A percentile compares a stretch with the other conserved stretches of the same genome.
Conservation (phyloP, 2,888 invertebrate species). For the Magallana nippona region DNA sequence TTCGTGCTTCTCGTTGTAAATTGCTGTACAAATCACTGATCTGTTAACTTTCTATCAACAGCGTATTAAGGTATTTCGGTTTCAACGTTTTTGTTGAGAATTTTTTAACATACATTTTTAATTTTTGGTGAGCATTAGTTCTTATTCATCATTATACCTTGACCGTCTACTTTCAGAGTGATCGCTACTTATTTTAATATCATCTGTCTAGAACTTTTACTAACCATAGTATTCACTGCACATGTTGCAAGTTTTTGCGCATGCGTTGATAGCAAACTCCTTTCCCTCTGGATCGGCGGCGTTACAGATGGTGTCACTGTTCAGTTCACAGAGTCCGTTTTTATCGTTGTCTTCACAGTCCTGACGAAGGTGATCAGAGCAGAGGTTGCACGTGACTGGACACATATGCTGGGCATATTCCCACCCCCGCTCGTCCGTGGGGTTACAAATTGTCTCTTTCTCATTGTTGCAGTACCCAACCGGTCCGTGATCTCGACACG, state of each 20-base stretch:
- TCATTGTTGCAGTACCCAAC: constrained; percentile 4
- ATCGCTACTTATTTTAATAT: no score
- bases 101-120: no score
- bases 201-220: neutral
- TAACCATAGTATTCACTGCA: constrained; percentile 32
- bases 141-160: no score
- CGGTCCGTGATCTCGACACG: constrained; percentile 28
- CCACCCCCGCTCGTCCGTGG: constrained; percentile 32
- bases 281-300: neutral
- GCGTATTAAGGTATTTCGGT: no score
- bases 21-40: neutral
- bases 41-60: neutral
- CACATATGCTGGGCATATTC: constrained; percentile 16
- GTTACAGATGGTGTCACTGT: neutral
- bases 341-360: constrained; percentile 32
- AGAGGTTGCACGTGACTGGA: constrained; percentile 12
- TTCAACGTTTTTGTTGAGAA: no score
- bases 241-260: constrained; percentile 31
- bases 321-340: neutral
- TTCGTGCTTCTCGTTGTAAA: neutral
- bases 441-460: neutral
- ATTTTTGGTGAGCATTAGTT: no score
- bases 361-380: neutral
- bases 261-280: constrained; percentile 26
- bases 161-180: no score